These are phyloP conservation scores for Myopa tessellatipennis DNA, from an alignment of 2,888 invertebrate species.

Conservation along the genomic window DNA sequence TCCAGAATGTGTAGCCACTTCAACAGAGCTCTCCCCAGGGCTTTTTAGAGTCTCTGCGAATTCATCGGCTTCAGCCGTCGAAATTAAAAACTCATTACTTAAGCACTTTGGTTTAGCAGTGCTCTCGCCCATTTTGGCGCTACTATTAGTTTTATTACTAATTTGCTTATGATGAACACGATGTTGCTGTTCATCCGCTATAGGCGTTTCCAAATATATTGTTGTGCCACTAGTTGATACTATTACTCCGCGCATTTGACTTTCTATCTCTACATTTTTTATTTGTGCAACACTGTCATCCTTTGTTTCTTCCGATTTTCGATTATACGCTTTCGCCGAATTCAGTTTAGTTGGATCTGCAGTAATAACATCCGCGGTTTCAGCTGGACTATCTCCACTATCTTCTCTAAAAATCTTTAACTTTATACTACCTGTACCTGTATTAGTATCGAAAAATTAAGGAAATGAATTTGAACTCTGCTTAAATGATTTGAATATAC, in stretches of 20 bases:
- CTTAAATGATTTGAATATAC: constrained; percentile 58
- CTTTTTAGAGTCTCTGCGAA: not conserved
- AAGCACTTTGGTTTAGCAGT: constrained; percentile 65
- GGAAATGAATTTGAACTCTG: constrained; percentile 61
- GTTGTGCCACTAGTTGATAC: constrained; percentile 58
- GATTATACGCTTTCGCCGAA: constrained; percentile 48
- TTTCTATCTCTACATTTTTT: constrained; percentile 44
- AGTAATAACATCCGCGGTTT: constrained; percentile 48
- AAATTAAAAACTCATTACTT: constrained; percentile 65
- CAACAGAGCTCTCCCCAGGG: not conserved
- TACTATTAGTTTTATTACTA: constrained; percentile 45
- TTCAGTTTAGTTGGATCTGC: constrained; percentile 32
- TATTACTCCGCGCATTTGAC: constrained; percentile 52
- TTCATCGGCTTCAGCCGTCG: constrained; percentile 50
- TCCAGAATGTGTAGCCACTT: not conserved
- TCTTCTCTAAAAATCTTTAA: constrained; percentile 52
- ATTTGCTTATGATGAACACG: constrained; percentile 44
- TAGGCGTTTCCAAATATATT: constrained; percentile 66
- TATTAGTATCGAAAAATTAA: constrained; percentile 49
- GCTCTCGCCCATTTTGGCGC: constrained; percentile 48
- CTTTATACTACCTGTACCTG: constrained; percentile 48
- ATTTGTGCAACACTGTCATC: constrained; percentile 41
- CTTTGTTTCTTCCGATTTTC: constrained; percentile 27
- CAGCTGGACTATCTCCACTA: constrained; percentile 60
- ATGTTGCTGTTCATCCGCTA: constrained; percentile 63